These are phyloP conservation scores for Oncorhynchus gorbuscha DNA, from an alignment of 2,113 vertebrate species.

Conservation along the genomic window DNA sequence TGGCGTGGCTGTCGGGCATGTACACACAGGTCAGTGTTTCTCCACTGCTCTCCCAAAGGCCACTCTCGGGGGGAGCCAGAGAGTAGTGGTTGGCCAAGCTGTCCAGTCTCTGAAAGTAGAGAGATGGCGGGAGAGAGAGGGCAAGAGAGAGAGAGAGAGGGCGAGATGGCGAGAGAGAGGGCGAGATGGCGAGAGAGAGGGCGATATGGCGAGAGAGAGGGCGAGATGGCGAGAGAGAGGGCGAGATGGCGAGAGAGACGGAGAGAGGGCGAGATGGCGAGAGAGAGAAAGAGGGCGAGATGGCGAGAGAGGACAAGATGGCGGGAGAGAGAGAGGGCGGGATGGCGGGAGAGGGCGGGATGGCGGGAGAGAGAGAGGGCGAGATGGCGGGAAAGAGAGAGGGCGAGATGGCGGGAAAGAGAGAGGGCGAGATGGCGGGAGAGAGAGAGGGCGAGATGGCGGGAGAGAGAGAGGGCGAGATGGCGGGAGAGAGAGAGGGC, in stretches of 20 bases:
- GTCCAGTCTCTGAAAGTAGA: conserved; percentile 70
- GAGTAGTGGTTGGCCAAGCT: conserved; percentile 77
- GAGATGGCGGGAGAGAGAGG: neutral
- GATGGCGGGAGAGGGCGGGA: neutral
- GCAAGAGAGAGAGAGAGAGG: too few species aligned
- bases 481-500: neutral
- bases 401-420: neutral
- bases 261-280: neutral
- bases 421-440: neutral
- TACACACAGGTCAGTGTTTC: conserved; percentile 74
- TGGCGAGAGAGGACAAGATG: neutral
- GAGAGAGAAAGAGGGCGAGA: neutral
- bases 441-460: neutral
- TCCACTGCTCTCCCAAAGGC: conserved; percentile 71
- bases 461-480: neutral
- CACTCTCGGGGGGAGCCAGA: conserved; percentile 74
- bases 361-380: neutral
- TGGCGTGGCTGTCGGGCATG: conserved; percentile 80
- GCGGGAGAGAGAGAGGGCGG: neutral
- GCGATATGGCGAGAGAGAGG: neutral
- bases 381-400: neutral
- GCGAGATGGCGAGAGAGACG: neutral
- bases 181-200: neutral
- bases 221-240: neutral
- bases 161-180: too few species aligned